Evolutionary conservation across 2,797 vertebrate species (phyloP), one percentile per base, ranked within the genome.

Genomic region (Phrynocephalus guinanensis): DNA sequence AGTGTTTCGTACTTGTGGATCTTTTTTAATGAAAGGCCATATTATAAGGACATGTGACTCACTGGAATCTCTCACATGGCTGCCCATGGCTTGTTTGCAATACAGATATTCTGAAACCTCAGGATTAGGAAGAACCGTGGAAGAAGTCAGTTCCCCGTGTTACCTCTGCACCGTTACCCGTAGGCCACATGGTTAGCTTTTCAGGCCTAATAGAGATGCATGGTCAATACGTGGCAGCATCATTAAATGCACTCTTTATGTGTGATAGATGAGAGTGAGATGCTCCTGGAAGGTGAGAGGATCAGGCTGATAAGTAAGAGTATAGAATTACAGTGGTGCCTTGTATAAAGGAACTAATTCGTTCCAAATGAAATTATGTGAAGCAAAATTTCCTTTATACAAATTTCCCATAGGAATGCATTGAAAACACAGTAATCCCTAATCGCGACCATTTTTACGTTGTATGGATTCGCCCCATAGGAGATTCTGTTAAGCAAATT

Each of bases 21-120:
- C 87, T 93, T 95, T 79, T 93, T 96, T 96, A 95, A 92, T 96
- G 95, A 95, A 93, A 91, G 95, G 76, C 92, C 89, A n/a, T 87
- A 93, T 95, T 95, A 93, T 92, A 92, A 91, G 93, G 95, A 85
- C 86, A 90, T 94, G 89, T 50, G 84, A 93, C 93, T 95, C 93
- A 92, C 48, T 95, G 93, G 94, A 96, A 92, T 91, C 90, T 93
- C 91, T 95, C 91, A 92, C 79, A 85, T 88, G 93, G 86, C 89
- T 88, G n/a, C 91, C 56, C 88, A 94, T 90, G 84, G 92, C 89
- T 93, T 94, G 91, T 96, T 94, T 95, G 93, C 94, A 94, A 91
- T 95, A 66, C 85, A 86, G 91, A 78, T 94, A 88, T 92, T 94
- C 79, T 89, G 86, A 95, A 92, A 91, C 89, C 90, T 91, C 90